Conservation (phyloP, 2,113 vertebrate genomes). For the Romanogobio albipinnatus region DNA sequence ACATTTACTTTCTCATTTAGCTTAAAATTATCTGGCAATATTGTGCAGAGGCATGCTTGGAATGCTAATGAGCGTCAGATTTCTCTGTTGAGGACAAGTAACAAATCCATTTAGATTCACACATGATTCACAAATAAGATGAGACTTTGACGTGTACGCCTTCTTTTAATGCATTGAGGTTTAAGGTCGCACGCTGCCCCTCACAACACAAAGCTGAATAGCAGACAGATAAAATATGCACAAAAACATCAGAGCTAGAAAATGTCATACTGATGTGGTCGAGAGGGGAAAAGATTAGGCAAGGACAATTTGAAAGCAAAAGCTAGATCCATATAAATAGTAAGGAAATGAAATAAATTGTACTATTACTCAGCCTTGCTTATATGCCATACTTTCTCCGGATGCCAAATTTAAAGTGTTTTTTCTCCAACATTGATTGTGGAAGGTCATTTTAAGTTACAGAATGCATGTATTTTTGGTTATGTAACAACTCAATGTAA, state of each 20-base stretch:
- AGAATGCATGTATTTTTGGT: slow-evolving; percentile 1
- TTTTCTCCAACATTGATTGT: neutral
- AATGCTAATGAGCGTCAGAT: slow-evolving; percentile 63
- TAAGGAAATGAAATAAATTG: slow-evolving; percentile 12
- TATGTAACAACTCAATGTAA: slow-evolving; percentile 12
- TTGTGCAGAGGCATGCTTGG: slow-evolving; percentile 55
- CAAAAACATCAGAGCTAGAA: slow-evolving; percentile 4
- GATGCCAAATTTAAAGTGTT: slow-evolving; percentile 22
- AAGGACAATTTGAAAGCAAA: slow-evolving; percentile 28
- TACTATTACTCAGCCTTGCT: neutral
- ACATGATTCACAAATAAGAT: slow-evolving; percentile 5
- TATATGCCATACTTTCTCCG: neutral
- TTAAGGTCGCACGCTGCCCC: slow-evolving; percentile 22
- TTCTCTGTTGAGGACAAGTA: slow-evolving; percentile 18
- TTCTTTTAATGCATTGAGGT: slow-evolving; percentile 7
- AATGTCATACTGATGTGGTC: slow-evolving; percentile 23
- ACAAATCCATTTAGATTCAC: slow-evolving; percentile 37
- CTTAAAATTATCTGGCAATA: slow-evolving; percentile 58
- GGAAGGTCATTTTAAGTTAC: slow-evolving; percentile 19
- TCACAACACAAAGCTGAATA: slow-evolving; percentile 24
- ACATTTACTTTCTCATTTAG: slow-evolving; percentile 69
- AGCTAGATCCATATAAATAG: neutral
- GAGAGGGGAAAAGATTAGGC: neutral
- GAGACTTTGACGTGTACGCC: slow-evolving; percentile 2
- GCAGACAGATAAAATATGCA: slow-evolving; percentile 24